Evolutionary conservation across 2,113 vertebrate genomes (phyloP).

Genomic region (Alligator mississippiensis): DNA sequence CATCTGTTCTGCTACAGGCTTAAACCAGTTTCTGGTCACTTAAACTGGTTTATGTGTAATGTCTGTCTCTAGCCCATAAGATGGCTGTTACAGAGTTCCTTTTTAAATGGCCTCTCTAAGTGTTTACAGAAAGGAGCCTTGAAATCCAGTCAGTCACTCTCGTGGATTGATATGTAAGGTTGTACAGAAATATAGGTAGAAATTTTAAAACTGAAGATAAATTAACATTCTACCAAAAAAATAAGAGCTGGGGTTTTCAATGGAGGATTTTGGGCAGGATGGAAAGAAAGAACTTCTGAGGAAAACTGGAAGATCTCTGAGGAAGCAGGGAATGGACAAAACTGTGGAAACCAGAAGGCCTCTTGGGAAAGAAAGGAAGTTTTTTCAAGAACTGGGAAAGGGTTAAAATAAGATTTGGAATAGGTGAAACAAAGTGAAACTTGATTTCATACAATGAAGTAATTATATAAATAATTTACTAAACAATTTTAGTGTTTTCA

Average conservation of each 20-base stretch:
- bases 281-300: neutral
- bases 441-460: neutral
- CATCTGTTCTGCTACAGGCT: too few species aligned
- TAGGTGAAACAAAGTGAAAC: neutral
- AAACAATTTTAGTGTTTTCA: neutral
- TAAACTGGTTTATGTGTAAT: too few species aligned
- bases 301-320: neutral
- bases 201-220: conserved; percentile 63
- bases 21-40: too few species aligned
- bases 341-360: neutral
- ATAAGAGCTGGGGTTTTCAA: conserved; percentile 56
- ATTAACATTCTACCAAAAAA: conserved; percentile 51
- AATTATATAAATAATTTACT: neutral
- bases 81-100: neutral
- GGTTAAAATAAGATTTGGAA: neutral
- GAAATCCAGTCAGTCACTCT: conserved; percentile 60
- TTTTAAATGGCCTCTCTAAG: conserved; percentile 62
- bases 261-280: conserved; percentile 21
- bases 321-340: neutral
- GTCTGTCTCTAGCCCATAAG: too few species aligned
- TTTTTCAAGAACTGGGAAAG: neutral
- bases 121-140: conserved; percentile 54
- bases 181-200: conserved; percentile 49
- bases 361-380: neutral
- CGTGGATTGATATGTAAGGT: conserved; percentile 51